phyloP scores from a whole-genome alignment of 2,888 invertebrate genomes.

The Hydroisotoma schaefferi region DNA sequence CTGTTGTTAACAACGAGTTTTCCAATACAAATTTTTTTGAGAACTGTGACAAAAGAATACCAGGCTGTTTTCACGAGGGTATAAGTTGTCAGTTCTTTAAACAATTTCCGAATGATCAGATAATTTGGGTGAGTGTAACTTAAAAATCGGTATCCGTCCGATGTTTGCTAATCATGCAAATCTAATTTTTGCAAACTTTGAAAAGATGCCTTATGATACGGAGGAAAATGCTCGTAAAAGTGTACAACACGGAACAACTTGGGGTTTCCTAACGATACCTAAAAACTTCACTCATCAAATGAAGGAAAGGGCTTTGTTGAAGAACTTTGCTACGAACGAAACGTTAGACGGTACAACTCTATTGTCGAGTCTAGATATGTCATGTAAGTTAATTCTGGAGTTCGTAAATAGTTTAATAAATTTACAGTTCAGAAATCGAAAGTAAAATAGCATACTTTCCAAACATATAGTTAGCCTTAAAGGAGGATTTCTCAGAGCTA shows the following conservation, averaged over 20 bases:
- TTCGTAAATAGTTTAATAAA: neutral
- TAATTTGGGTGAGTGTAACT: neutral
- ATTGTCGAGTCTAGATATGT: neutral
- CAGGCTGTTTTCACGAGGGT: neutral
- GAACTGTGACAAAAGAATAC: neutral
- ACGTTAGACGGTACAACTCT: neutral
- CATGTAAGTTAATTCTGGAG: neutral
- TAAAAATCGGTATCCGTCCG: no score
- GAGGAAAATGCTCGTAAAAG: neutral
- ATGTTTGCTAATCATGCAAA: no score
- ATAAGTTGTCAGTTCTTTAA: slow-evolving; percentile 4
- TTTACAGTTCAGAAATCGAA: neutral
- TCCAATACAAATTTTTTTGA: neutral
- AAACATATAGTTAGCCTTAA: neutral
- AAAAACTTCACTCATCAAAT: neutral
- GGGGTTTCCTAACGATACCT: neutral
- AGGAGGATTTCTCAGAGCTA: neutral
- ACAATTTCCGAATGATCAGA: neutral
- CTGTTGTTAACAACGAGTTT: slow-evolving; percentile 6
- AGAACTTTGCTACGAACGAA: neutral
- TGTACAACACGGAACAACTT: neutral
- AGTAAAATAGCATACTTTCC: neutral
- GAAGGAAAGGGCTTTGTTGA: neutral
- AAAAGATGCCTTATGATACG: neutral
- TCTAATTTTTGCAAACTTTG: no score